Conservation (phyloP, 1,140 invertebrate genomes). For the Nomia melanderi region DNA sequence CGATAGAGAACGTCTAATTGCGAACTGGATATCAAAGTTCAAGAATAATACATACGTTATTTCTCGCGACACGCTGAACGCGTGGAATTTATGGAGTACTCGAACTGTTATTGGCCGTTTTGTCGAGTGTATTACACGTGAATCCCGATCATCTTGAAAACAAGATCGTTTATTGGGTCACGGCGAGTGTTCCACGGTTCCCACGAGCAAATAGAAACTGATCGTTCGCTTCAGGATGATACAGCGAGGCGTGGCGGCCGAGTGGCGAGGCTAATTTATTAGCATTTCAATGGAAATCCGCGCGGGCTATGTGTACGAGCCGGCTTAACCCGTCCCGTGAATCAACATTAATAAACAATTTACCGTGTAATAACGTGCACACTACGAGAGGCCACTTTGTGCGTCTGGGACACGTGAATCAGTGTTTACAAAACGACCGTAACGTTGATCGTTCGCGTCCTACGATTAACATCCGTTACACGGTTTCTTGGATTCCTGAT, state of each 20-base stretch:
- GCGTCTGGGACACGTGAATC: neutral
- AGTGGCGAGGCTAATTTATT: slow-evolving; percentile 46
- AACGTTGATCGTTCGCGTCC: neutral
- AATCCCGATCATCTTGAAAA: too few relatives aligned
- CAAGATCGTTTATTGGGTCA: neutral
- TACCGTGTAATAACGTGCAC: neutral
- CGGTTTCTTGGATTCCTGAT: too few relatives aligned
- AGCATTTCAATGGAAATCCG: slow-evolving; percentile 55
- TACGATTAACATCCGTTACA: too few relatives aligned
- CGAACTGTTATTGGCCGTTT: too few relatives aligned
- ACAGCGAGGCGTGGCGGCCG: slow-evolving; percentile 44
- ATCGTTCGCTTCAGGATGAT: slow-evolving; percentile 21
- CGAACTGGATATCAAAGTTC: too few relatives aligned
- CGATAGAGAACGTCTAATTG: too few relatives aligned
- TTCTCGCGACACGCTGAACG: too few relatives aligned
- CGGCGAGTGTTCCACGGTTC: neutral
- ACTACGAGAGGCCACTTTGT: too few relatives aligned
- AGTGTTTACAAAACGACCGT: neutral
- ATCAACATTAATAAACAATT: slow-evolving; percentile 50
- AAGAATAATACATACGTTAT: too few relatives aligned
- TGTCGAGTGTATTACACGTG: too few relatives aligned
- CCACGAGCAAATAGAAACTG: neutral
- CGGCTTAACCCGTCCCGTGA: neutral
- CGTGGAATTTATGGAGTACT: neutral
- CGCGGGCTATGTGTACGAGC: slow-evolving; percentile 9